These are phyloP conservation scores for Belonocnema kinseyi DNA, from an alignment of 1,140 invertebrate genomes.

Conservation along the genomic window DNA sequence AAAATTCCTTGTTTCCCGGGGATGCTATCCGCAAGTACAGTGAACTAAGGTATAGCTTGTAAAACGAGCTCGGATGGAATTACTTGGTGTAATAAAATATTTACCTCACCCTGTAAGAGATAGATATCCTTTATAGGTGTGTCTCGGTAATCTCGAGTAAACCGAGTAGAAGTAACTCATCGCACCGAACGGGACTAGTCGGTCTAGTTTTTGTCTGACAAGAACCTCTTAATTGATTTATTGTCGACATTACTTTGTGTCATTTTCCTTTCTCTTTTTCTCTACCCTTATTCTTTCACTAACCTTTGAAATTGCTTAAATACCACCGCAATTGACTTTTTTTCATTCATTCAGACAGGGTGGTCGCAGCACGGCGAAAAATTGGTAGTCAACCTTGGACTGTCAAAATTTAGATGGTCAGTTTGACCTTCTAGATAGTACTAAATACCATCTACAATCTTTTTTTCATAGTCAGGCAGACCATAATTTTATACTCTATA, in stretches of 20 bases:
- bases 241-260: not conserved
- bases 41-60: slow-evolving; percentile 21
- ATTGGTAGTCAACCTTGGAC: too few species aligned
- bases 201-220: slow-evolving; percentile 1
- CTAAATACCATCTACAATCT: too few species aligned
- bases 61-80: slow-evolving; percentile 22
- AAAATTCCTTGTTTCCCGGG: slow-evolving; percentile 30
- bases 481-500: too few species aligned
- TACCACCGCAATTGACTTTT: too few species aligned
- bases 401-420: too few species aligned
- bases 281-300: not conserved
- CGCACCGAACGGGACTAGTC: not conserved
- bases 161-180: slow-evolving; percentile 30
- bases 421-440: too few species aligned
- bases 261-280: not conserved
- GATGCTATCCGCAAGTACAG: slow-evolving; percentile 32
- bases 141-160: not conserved
- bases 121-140: slow-evolving; percentile 30
- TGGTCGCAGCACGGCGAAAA: too few species aligned
- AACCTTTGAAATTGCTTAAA: not conserved
- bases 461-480: too few species aligned
- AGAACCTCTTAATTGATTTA: slow-evolving; percentile 4
- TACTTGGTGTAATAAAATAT: slow-evolving; percentile 29
- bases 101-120: slow-evolving; percentile 20
- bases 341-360: too few species aligned